These are phyloP conservation scores for Crotalus helleri DNA, from an alignment of 2,113 vertebrate species.

Conservation along the genomic window DNA sequence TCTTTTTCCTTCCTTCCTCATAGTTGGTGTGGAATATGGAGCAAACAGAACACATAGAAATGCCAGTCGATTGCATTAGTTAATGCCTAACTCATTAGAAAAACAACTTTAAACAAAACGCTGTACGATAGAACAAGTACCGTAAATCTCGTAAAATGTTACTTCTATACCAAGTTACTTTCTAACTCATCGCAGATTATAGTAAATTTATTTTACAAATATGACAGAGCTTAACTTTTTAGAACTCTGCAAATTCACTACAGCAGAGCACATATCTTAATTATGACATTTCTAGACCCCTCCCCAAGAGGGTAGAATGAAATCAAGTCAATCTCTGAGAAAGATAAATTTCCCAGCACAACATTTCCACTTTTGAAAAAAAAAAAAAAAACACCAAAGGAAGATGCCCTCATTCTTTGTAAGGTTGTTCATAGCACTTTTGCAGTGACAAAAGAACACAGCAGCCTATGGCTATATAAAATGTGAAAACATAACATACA, in stretches of 20 bases:
- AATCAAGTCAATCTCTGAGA: slow-evolving; percentile 31
- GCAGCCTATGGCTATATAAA: slow-evolving; percentile 43
- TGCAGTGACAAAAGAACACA: slow-evolving; percentile 50
- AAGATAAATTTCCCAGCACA: slow-evolving; percentile 32
- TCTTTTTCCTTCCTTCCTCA: slow-evolving; percentile 26
- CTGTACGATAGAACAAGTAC: slow-evolving; percentile 52
- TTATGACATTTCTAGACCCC: neutral
- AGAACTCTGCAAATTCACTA: slow-evolving; percentile 31
- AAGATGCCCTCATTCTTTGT: neutral
- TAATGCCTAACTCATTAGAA: slow-evolving; percentile 39
- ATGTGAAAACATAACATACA: slow-evolving; percentile 54
- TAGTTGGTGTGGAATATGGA: slow-evolving; percentile 4
- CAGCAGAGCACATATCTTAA: slow-evolving; percentile 27
- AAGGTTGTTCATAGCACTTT: slow-evolving; percentile 47
- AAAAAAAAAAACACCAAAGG: slow-evolving; percentile 35
- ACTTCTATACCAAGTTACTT: slow-evolving; percentile 54
- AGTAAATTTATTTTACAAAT: slow-evolving; percentile 28
- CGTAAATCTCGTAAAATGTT: slow-evolving; percentile 55
- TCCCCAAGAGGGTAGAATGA: slow-evolving; percentile 26
- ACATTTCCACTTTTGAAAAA: slow-evolving; percentile 55
- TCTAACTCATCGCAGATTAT: slow-evolving; percentile 36
- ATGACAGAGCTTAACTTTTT: slow-evolving; percentile 50
- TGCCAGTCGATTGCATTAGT: slow-evolving; percentile 29
- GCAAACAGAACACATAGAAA: neutral
- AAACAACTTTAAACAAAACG: slow-evolving; percentile 60